A percentile compares a stretch with the other conserved stretches of the same genome.
phyloP scores from a whole-genome alignment of 2,113 vertebrate genomes.

The Ictidomys tridecemlineatus region DNA sequence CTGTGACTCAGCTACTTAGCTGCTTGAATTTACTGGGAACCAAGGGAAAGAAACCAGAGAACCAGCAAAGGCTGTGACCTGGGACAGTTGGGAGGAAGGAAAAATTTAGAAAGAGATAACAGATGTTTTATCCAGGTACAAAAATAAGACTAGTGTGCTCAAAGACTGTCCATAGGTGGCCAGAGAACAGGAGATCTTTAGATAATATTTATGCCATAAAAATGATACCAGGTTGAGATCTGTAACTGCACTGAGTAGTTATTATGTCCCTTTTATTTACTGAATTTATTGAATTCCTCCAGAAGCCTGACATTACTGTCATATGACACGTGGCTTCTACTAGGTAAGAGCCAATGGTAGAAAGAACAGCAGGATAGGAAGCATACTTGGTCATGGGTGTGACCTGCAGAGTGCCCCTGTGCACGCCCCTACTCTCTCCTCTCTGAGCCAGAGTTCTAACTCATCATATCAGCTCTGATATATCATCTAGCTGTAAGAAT shows the following conservation, averaged over 20 bases:
- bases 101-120: not conserved
- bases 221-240: not conserved
- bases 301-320: not conserved
- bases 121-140: not conserved
- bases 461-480: not conserved
- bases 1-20: not conserved
- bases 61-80: not conserved
- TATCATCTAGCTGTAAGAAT: not conserved
- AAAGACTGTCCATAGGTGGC: not conserved
- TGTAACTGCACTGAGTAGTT: not conserved
- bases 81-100: not conserved
- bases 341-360: not conserved
- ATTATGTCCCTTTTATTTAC: not conserved
- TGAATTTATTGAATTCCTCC: not conserved
- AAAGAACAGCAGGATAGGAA: not conserved
- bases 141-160: not conserved
- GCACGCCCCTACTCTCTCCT: not conserved
- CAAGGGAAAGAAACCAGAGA: not conserved
- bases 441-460: not conserved
- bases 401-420: not conserved
- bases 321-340: not conserved
- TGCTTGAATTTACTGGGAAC: not conserved
- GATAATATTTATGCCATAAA: not conserved
- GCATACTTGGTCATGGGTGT: rapidly evolving
- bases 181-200: not conserved